Base-by-base conservation (phyloP, 2,888 invertebrate genomes). In the Cremastobaeus sp. region DNA sequence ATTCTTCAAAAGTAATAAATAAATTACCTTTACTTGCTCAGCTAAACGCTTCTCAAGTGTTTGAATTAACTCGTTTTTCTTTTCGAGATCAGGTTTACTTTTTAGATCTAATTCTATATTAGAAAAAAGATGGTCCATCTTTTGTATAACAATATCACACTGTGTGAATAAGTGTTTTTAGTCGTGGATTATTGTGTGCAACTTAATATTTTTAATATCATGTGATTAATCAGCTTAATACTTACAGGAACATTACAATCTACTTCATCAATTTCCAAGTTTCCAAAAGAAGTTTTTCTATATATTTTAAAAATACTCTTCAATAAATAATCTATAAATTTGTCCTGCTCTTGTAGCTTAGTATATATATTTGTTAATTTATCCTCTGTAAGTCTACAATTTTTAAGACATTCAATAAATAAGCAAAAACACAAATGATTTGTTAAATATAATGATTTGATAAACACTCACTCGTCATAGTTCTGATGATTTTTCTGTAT, bases 401-500 rank as follows among this genome's bases (percentile, higher is more conserved):
- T 21, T 21, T 14, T 37, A 37, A 37, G 15, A 37, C 15, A 37
- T 14, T 37, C 15, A 15, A 14, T 25, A 25, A 25, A 25, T 5
- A 25, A 25, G 8, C 4, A 25, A 25, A 8, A 25, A 25, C 8
- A 25, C 3, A 25, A 8, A 25, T 25, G 3, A 25, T 25, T 25
- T 25, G 8, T 25, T 25, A 25, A 25, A 25, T 25, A 5, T 8
- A 8, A 5, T 25, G 25, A 25, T 12, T 28, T 5, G 3, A 30
- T 21, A 30, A 32, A n/a, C 47, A 80, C 83, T 83, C 80, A 82
- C 81, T 30, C 32, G 12, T 68, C 30, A 59, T 77, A 68, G 50
- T 76, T 77, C 35, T 57, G 81, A 45, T 83, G 82, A 54, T 78
- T 82, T 62, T 81, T 79, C 54, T 82, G 76, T 30, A 80, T 55